Conservation (phyloP, 2,888 invertebrate genomes). For the Sminthurides aquaticus region DNA sequence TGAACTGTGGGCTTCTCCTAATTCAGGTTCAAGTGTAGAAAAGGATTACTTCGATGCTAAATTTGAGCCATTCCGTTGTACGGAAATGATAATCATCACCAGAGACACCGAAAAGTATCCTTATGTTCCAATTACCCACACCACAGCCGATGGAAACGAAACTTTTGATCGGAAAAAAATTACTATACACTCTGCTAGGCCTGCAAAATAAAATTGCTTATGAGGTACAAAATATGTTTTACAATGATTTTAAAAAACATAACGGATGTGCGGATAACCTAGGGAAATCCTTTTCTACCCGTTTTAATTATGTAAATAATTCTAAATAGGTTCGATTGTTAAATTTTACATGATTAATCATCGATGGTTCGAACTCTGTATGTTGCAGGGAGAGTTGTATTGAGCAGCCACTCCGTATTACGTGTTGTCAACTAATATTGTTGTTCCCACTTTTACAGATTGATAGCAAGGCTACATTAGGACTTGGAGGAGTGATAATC, state of each 20-base stretch:
- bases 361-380: no score
- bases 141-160: slow-evolving; percentile 57
- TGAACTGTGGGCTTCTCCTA: slow-evolving; percentile 90
- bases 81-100: slow-evolving; percentile 84
- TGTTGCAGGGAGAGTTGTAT: no score
- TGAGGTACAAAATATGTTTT: slow-evolving; percentile 27
- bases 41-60: slow-evolving; percentile 83
- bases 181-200: slow-evolving; percentile 63
- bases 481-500: slow-evolving; percentile 73
- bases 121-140: slow-evolving; percentile 48
- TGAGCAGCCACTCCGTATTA: no score
- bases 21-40: slow-evolving; percentile 78
- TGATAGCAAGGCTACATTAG: slow-evolving; percentile 51
- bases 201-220: slow-evolving; percentile 63
- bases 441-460: no score
- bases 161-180: slow-evolving; percentile 71
- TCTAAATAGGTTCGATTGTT: slow-evolving; percentile 4
- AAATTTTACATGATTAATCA: neutral
- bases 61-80: slow-evolving; percentile 88
- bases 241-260: neutral
- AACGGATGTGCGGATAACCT: no score
- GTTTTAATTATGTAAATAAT: no score
- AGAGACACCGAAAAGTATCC: neutral
- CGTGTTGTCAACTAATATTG: no score
- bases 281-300: no score